These are phyloP conservation scores for Diadumene lineata DNA, from an alignment of 92 coral and sea anemone genomes.

Conservation along the genomic window DNA sequence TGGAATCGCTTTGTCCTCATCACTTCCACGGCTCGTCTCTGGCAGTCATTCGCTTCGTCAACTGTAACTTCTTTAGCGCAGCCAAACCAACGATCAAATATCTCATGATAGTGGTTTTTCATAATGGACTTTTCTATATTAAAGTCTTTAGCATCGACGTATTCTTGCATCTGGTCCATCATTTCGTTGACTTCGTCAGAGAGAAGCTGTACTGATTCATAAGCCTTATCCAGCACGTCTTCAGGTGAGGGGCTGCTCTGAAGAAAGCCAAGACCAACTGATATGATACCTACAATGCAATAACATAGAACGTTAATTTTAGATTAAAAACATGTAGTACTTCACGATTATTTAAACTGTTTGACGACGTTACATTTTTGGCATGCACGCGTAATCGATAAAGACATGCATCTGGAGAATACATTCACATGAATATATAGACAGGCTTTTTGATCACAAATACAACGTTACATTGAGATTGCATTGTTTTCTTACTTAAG, in stretches of 20 bases:
- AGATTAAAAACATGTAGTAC: too few species aligned
- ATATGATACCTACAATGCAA: not conserved
- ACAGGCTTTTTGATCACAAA: too few species aligned
- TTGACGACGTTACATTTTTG: too few species aligned
- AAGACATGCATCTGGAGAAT: too few species aligned
- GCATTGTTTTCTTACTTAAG: too few species aligned
- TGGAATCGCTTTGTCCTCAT: slow-evolving; percentile 6
- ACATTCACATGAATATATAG: too few species aligned
- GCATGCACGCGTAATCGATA: too few species aligned
- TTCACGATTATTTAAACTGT: too few species aligned
- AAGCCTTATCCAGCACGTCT: slow-evolving; percentile 12
- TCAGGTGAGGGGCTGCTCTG: not conserved
- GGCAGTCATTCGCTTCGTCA: slow-evolving; percentile 1
- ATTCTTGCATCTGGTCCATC: slow-evolving; percentile 22
- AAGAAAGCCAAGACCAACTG: not conserved
- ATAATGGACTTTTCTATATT: not conserved
- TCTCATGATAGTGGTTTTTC: slow-evolving; percentile 3
- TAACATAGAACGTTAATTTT: too few species aligned
- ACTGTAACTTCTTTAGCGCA: not conserved
- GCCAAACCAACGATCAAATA: slow-evolving; percentile 13
- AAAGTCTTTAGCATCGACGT: slow-evolving; percentile 12
- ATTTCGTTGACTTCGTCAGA: slow-evolving; percentile 6
- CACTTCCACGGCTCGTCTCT: not conserved
- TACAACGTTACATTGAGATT: too few species aligned
- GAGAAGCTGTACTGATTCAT: slow-evolving; percentile 3